Conservation (phyloP, 1,140 invertebrate genomes). For the Drosophila pseudoobscura region DNA sequence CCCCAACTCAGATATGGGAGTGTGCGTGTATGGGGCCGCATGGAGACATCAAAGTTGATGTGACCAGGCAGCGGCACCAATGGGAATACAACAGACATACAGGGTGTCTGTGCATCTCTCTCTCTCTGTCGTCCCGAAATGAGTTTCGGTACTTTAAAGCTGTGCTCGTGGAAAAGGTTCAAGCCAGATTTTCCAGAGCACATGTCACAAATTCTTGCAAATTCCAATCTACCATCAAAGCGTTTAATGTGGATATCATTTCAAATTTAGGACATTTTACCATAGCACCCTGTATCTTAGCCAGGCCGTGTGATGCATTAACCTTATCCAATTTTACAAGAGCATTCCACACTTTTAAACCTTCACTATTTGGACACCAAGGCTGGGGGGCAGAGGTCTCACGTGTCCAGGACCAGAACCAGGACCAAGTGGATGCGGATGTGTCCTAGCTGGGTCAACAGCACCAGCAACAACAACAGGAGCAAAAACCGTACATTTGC, state of each 20-base stretch:
- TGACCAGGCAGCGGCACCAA: conserved; percentile 53
- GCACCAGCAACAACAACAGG: conserved; percentile 23
- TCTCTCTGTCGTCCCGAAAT: background rate
- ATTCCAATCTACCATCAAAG: too few relatives aligned
- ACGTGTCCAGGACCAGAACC: conserved; percentile 26
- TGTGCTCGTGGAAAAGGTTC: background rate
- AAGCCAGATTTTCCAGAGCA: background rate
- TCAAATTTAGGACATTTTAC: too few relatives aligned
- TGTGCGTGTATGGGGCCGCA: conserved; percentile 66
- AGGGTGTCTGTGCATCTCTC: conserved; percentile 17
- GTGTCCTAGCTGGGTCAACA: conserved; percentile 47
- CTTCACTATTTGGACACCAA: conserved; percentile 39
- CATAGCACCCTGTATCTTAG: conserved; percentile 41
- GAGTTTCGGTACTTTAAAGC: conserved; percentile 16
- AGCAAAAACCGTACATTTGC: conserved; percentile 70
- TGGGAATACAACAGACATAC: conserved; percentile 38
- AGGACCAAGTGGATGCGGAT: conserved; percentile 18
- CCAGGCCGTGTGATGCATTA: conserved; percentile 27
- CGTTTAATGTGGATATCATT: too few relatives aligned
- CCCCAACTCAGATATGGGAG: conserved; percentile 22
- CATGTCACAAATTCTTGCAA: too few relatives aligned
- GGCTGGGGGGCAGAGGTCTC: conserved; percentile 17
- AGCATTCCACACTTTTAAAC: conserved; percentile 50
- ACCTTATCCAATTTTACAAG: conserved; percentile 70
- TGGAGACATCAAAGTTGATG: conserved; percentile 83